Percentiles rank a stretch among this genome's conserved stretches.
These are phyloP conservation scores for Hirtodrosophila cameraria DNA, from an alignment of 2,888 invertebrate genomes.

Conservation along the genomic window DNA sequence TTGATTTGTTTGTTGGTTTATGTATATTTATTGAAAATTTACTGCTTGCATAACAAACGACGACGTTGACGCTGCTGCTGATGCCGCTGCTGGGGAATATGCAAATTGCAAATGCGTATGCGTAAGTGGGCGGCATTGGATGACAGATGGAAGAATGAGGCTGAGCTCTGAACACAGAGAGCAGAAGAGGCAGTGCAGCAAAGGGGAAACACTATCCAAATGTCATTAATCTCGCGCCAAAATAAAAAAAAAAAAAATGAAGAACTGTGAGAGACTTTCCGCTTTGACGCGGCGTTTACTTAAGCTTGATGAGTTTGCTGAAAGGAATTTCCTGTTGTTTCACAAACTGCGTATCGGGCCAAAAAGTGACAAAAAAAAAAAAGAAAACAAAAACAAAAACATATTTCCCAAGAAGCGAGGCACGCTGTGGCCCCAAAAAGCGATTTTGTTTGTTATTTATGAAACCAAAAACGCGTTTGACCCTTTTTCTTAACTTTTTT, in stretches of 20 bases:
- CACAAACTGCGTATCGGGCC: neutral
- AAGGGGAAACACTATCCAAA: slow-evolving; percentile 44
- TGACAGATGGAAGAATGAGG: slow-evolving; percentile 9
- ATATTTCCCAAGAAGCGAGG: slow-evolving; percentile 57
- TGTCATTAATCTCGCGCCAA: slow-evolving; percentile 73
- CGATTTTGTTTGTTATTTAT: slow-evolving; percentile 51
- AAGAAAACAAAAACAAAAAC: slow-evolving; percentile 22
- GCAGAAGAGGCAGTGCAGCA: too few relatives aligned
- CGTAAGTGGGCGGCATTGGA: slow-evolving; percentile 54
- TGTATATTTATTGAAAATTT: slow-evolving; percentile 78
- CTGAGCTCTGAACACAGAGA: too few relatives aligned
- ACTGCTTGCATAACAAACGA: slow-evolving; percentile 75
- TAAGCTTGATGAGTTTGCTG: slow-evolving; percentile 68
- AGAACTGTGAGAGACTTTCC: slow-evolving; percentile 18
- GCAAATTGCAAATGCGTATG: slow-evolving; percentile 53
- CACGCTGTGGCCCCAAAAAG: slow-evolving; percentile 7
- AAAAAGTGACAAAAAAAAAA: slow-evolving; percentile 4
- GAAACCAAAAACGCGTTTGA: slow-evolving; percentile 59
- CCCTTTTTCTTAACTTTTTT: too few relatives aligned
- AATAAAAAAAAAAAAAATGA: too few relatives aligned
- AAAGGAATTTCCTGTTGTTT: slow-evolving; percentile 73
- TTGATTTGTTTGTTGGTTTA: slow-evolving; percentile 73
- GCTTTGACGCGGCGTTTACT: slow-evolving; percentile 52
- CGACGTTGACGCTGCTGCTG: slow-evolving; percentile 22
- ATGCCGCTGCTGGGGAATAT: slow-evolving; percentile 48